A percentile compares a stretch with the other conserved stretches of the same genome.
Conservation (phyloP, 2,888 invertebrate genomes). For the Acanthacorydalis orientalis region DNA sequence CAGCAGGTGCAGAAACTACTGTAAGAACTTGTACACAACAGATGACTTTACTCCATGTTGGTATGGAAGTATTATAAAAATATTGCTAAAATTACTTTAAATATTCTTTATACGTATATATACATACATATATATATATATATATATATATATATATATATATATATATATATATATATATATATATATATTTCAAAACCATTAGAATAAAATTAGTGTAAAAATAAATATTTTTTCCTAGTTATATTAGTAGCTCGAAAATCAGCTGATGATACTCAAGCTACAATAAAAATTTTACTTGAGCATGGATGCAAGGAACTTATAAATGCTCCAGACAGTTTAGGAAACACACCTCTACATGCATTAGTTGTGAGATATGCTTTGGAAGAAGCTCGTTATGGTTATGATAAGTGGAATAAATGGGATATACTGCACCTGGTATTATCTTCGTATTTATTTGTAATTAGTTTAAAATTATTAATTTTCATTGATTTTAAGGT, state of each 20-base stretch:
- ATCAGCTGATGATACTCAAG: conserved; percentile 51
- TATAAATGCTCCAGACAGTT: conserved; percentile 52
- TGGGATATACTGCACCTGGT: conserved; percentile 59
- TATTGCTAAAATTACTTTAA: conserved; percentile 2
- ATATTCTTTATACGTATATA: too few species aligned
- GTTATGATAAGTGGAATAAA: conserved; percentile 54
- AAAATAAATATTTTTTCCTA: conserved; percentile 13
- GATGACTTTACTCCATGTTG: conserved; percentile 50
- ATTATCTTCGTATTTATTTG: background rate
- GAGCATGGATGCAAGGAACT: conserved; percentile 57
- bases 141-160: background rate
- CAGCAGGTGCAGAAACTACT: conserved; percentile 51
- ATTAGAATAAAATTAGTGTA: background rate
- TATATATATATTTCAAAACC: background rate
- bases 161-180: background rate
- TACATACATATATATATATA: background rate
- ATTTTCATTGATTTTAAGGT: background rate
- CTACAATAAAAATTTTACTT: conserved; percentile 47
- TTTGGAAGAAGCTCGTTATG: conserved; percentile 47
- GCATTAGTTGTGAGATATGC: conserved; percentile 46
- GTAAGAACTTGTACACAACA: conserved; percentile 53
- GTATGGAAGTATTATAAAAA: conserved; percentile 17
- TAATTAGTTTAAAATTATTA: background rate
- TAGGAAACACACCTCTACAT: conserved; percentile 59
- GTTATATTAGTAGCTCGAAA: conserved; percentile 53